Evolutionary conservation across 2,888 invertebrate genomes (phyloP).

Genomic region (Andrena praecox): DNA sequence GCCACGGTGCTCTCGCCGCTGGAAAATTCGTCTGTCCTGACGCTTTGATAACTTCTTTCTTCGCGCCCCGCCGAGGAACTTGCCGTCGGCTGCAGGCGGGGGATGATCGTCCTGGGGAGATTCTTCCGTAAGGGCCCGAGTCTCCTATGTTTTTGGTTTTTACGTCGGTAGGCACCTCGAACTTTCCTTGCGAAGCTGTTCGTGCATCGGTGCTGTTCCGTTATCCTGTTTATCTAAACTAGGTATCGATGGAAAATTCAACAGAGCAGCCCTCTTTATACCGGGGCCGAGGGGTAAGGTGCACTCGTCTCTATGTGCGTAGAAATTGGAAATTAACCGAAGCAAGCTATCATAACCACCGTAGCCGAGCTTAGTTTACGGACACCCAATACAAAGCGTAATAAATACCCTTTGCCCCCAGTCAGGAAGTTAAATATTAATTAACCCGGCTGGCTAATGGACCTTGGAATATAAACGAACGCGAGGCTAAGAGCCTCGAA

Average conservation of each 20-base stretch:
- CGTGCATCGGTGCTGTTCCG: too few species aligned
- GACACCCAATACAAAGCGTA: constrained; percentile 51
- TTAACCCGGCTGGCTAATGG: constrained; percentile 51
- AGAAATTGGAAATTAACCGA: constrained; percentile 50
- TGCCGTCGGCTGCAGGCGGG: background rate
- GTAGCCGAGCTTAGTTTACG: constrained; percentile 38
- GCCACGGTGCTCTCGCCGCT: background rate
- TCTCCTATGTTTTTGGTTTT: too few species aligned
- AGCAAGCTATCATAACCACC: constrained; percentile 45
- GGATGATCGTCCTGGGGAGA: too few species aligned
- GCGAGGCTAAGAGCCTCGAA: constrained; percentile 26
- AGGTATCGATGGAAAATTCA: too few species aligned
- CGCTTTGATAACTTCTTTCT: constrained; percentile 42
- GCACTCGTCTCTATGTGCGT: constrained; percentile 8
- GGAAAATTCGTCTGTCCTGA: constrained; percentile 52
- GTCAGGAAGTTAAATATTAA: constrained; percentile 57
- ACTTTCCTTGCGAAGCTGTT: too few species aligned
- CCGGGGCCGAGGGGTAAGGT: background rate
- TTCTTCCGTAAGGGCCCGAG: too few species aligned
- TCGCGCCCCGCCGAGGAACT: constrained; percentile 5
- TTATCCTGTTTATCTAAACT: too few species aligned
- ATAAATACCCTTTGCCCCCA: constrained; percentile 45
- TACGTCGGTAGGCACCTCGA: too few species aligned
- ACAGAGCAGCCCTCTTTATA: too few species aligned
- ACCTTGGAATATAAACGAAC: constrained; percentile 48